Percentiles rank a stretch among this genome's conserved stretches.
phyloP scores from a whole-genome alignment of 1,140 invertebrate genomes.

The Oncopeltus fasciatus region DNA sequence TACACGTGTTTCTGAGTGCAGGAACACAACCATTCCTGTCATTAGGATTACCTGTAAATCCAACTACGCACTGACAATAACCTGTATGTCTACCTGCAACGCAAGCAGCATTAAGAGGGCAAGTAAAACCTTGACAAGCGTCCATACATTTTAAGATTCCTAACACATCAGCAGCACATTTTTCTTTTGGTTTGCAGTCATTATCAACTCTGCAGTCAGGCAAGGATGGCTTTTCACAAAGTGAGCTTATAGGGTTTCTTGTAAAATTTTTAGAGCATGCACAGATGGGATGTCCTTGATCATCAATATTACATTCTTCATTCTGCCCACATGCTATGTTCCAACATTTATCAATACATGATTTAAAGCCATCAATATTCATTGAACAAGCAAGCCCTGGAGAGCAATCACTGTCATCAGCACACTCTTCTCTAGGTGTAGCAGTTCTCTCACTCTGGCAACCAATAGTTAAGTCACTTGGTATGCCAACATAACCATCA shows the following conservation, averaged over 20 bases:
- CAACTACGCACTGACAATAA: conserved; percentile 62
- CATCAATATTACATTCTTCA: conserved; percentile 57
- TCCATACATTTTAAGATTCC: conserved; percentile 68
- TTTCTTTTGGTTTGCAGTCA: conserved; percentile 51
- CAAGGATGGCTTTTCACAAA: conserved; percentile 69
- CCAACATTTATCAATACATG: conserved; percentile 61
- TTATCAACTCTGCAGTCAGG: conserved; percentile 58
- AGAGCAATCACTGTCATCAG: conserved; percentile 51
- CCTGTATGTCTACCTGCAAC: conserved; percentile 55
- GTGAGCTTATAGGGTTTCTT: conserved; percentile 65
- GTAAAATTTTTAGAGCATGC: conserved; percentile 57
- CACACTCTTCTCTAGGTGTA: conserved; percentile 42
- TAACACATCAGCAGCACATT: conserved; percentile 65
- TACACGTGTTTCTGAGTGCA: conserved; percentile 53
- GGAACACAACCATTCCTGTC: conserved; percentile 69
- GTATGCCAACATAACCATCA: conserved; percentile 63
- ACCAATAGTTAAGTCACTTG: conserved; percentile 55
- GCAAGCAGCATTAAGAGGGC: conserved; percentile 67
- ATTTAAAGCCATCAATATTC: conserved; percentile 36
- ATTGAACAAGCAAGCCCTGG: conserved; percentile 40
- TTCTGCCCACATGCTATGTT: conserved; percentile 64
- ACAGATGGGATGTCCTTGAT: conserved; percentile 50
- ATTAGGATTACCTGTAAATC: conserved; percentile 73
- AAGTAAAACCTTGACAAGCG: conserved; percentile 63
- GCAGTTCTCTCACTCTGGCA: conserved; percentile 51